A percentile compares a stretch with the other conserved stretches of the same genome.
Conservation (phyloP, 2,888 invertebrate species). For the Ophion slaviceki region DNA sequence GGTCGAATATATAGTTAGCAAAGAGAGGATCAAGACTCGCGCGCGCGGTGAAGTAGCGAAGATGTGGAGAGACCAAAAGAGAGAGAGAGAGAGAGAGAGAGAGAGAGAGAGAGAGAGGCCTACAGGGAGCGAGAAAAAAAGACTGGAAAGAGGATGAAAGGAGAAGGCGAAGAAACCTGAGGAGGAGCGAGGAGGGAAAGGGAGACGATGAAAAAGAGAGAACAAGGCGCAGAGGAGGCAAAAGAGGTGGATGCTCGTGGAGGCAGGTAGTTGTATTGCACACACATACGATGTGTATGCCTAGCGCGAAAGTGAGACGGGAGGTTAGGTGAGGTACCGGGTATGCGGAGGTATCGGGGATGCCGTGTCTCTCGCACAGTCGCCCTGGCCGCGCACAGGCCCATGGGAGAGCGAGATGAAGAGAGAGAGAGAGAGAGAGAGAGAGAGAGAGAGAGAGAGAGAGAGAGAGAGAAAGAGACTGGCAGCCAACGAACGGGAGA, state of each 20-base stretch:
- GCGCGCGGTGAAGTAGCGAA: slow-evolving; percentile 59
- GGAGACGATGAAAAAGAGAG: no score
- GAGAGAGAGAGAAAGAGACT: slow-evolving; percentile 62
- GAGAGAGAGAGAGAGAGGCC: no score
- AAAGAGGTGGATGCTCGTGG: slow-evolving; percentile 82
- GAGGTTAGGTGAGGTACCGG: slow-evolving; percentile 79
- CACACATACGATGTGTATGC: background rate
- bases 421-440: no score
- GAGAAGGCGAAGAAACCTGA: no score
- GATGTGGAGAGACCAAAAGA: slow-evolving; percentile 78
- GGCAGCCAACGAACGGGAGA: slow-evolving; percentile 64
- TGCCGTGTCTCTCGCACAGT: slow-evolving; percentile 72
- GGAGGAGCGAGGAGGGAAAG: slow-evolving; percentile 50
- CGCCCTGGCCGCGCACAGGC: no score
- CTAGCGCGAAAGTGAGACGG: slow-evolving; percentile 71
- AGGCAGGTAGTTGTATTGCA: slow-evolving; percentile 34
- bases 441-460: no score
- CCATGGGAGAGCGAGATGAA: no score
- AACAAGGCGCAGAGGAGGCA: slow-evolving; percentile 70
- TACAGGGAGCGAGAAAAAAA: no score
- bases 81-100: no score
- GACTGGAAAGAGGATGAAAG: no score
- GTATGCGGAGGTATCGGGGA: slow-evolving; percentile 54
- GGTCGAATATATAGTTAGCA: slow-evolving; percentile 46
- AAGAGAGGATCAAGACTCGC: slow-evolving; percentile 62